Evolutionary conservation across 2,888 invertebrate species (phyloP).

Genomic region (Brachycybe producta): DNA sequence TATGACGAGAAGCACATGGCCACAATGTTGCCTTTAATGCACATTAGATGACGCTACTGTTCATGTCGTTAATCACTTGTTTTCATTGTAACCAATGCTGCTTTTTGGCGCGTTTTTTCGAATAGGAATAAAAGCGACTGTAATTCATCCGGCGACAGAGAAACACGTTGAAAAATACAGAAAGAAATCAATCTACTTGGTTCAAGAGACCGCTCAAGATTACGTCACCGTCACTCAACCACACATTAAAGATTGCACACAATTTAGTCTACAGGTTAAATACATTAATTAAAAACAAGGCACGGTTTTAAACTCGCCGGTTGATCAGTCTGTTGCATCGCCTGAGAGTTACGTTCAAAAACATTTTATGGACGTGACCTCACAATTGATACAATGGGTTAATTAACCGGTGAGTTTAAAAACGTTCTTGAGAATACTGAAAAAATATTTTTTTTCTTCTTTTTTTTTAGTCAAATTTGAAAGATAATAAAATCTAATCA

Average conservation of each 20-base stretch:
- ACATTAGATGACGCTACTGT: not conserved
- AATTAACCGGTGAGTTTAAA: no score
- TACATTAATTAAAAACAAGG: slow-evolving; percentile 3
- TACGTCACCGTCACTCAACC: slow-evolving; percentile 68
- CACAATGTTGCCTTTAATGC: no score
- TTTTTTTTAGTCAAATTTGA: not conserved
- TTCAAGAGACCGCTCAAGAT: slow-evolving; percentile 70
- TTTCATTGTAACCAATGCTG: not conserved
- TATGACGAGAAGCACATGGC: no score
- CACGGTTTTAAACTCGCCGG: not conserved
- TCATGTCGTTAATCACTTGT: not conserved
- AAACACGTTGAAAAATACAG: slow-evolving; percentile 82
- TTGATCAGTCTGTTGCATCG: not conserved
- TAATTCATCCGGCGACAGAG: slow-evolving; percentile 86
- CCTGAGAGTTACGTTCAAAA: not conserved
- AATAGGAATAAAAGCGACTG: slow-evolving; percentile 67
- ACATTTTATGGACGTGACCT: no score
- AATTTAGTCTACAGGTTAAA: slow-evolving; percentile 62
- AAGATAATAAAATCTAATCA: not conserved
- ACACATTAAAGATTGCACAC: slow-evolving; percentile 49
- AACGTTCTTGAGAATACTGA: no score
- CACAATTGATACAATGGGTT: no score
- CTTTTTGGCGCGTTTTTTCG: slow-evolving; percentile 23
- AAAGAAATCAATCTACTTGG: slow-evolving; percentile 54
- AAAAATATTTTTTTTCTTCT: not conserved